Evolutionary conservation across 2,797 vertebrate species (phyloP), one percentile per base, ranked within the genome.

Genomic region (Bradypodion ventrale): DNA sequence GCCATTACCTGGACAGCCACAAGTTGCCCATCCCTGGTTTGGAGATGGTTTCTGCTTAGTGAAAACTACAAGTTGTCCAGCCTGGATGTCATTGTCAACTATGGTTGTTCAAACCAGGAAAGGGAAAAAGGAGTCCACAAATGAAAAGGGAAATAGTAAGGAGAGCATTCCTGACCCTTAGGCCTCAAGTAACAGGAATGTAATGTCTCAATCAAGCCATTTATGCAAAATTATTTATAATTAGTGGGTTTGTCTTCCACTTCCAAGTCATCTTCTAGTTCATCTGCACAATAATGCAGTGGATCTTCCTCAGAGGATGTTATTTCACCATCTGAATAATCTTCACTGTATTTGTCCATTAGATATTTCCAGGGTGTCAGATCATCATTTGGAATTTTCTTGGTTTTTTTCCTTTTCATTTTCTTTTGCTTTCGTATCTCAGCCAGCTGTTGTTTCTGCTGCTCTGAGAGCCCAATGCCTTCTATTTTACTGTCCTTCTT

Each of bases 291-390:
- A 72, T 77, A 77, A 1, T 90, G 87, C 44, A 89, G 62, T 3
- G 94, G 89, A 73, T 32, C 82, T 62, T 85, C 78, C 3, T 21
- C 82, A 27, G 21, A 37, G 0, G 1, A 52, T 49, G 35, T 44
- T 60, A 2, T 16, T 40, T 69, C 74, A 78, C 72, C 42, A 27
- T 90, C 78, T 72, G 89, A 86, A 69, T 85, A 25, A 63, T 92
- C 92, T 68, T 92, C 89, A 37, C 88, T 60, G 0, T 86, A 91
- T 49, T 82, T 91, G 10, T 92, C 91, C 89, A 94, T 80, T 69
- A 96, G 87, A 59, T 94, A 95, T 15, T 90, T 92, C 89, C 93
- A 91, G 29, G 96, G 95, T 0, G 85, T 92, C 69, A 95, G 1
- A 0, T 96, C 94, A 0, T 94, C 88, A 0, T 93, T 89, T 9